These are phyloP conservation scores for Piaya cayana DNA, from an alignment of 2,113 vertebrate species.

Conservation along the genomic window DNA sequence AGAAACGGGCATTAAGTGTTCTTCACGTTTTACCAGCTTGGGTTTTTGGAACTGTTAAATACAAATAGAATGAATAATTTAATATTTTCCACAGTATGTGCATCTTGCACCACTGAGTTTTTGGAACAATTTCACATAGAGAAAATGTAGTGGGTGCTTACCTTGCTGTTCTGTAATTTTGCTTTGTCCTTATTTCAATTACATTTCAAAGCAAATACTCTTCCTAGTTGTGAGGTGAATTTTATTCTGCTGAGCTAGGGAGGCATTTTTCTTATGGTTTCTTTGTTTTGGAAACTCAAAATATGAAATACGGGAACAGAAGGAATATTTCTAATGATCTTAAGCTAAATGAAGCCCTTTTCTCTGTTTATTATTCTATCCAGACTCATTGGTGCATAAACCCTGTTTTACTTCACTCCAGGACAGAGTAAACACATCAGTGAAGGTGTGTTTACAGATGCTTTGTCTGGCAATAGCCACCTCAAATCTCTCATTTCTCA, in stretches of 20 bases:
- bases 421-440: neutral
- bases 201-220: neutral
- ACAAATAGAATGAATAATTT: constrained; percentile 65
- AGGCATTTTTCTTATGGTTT: neutral
- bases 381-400: neutral
- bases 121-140: constrained; percentile 33
- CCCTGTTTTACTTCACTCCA: neutral
- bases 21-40: constrained; percentile 12
- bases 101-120: constrained; percentile 59
- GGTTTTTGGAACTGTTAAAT: constrained; percentile 37
- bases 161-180: constrained; percentile 56
- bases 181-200: constrained; percentile 26
- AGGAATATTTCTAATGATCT: neutral
- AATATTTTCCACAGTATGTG: constrained; percentile 35
- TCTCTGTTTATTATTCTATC: neutral
- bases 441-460: neutral
- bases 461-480: neutral
- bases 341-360: neutral
- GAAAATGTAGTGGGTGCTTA: constrained; percentile 40
- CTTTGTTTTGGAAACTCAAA: neutral
- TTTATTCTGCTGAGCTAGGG: neutral
- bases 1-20: neutral
- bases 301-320: neutral
- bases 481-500: neutral
- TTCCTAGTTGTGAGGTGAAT: neutral